Conservation (phyloP, 2,888 invertebrate species). For the Agrotis puta region DNA sequence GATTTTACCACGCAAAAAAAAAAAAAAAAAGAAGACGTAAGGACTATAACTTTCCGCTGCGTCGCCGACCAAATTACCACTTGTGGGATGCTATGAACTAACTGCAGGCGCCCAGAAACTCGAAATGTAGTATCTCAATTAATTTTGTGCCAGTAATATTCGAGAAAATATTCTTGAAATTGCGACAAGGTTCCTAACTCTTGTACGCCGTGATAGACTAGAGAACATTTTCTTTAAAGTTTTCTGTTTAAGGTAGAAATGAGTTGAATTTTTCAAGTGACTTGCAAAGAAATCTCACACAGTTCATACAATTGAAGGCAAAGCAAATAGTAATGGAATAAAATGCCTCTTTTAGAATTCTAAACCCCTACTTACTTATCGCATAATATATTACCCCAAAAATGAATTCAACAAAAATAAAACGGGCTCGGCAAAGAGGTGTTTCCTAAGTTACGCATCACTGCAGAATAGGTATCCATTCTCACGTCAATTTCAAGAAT, state of each 20-base stretch:
- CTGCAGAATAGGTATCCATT: conserved; percentile 78
- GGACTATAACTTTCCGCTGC: conserved; percentile 65
- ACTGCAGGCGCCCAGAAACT: conserved; percentile 53
- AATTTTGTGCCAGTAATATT: conserved; percentile 51
- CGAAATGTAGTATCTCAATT: conserved; percentile 53
- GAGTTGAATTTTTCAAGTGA: neutral
- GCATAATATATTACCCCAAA: conserved; percentile 63
- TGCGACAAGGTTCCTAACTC: conserved; percentile 22
- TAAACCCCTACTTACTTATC: conserved; percentile 40
- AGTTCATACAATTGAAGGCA: conserved; percentile 3
- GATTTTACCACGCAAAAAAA: no score
- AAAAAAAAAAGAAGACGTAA: no score
- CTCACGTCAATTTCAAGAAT: conserved; percentile 80
- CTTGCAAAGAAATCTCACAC: neutral
- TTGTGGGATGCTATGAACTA: conserved; percentile 62
- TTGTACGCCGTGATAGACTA: conserved; percentile 15
- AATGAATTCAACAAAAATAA: conserved; percentile 69
- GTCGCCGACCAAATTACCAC: conserved; percentile 71
- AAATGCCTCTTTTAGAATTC: conserved; percentile 34
- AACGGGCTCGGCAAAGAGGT: conserved; percentile 71
- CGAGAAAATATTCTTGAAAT: conserved; percentile 55
- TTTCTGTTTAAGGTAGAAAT: conserved; percentile 11
- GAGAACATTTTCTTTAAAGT: conserved; percentile 24
- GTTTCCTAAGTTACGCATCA: conserved; percentile 79
- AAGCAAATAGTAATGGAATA: conserved; percentile 25